Evolutionary conservation across 2,888 invertebrate genomes (phyloP), one percentile per base, ranked within the genome.

Genomic region (Ornithoptera alexandrae): DNA sequence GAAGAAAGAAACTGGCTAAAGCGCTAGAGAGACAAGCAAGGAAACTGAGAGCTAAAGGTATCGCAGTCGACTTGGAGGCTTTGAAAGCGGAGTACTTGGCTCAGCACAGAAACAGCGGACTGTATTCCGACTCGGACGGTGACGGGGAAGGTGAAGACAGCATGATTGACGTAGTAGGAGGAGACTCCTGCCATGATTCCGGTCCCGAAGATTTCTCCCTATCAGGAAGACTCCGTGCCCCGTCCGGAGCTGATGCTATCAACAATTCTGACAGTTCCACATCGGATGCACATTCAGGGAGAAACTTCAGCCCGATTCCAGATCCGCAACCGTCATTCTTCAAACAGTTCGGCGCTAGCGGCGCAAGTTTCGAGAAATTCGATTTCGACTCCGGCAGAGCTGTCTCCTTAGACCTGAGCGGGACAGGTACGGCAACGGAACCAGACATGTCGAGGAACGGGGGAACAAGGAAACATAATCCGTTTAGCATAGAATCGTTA

Each of bases 11-110:
- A 92, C 93, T 98, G 83, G 95, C 97, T 82, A 98, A 98, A 90
- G 97, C 97, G 73, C 93, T 98, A 78, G 98, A 98, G 85, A 94
- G 98, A 68, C 98, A 98, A 89, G 98, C 98, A 78, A 94, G 98
- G 77, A 98, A 98, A 85, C 94, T 98, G 72, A 95, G 98, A 69
- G 97, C 97, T 65, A 97, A 97, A 87, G 98, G 98, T 77, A 97
- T 98, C 80, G 95, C 96, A 22, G 97, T 98, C 30, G 97, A 97
- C 86, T 89, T 98, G 73, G 96, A 97, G 79, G 96, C 97, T 4
- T 90, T 98, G 65, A 95, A 96, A 78, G 93, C 96, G 62, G 97
- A 98, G 85, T 97, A 97, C 93, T 94, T 97, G 78, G 95, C 96
- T 17, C 97, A 97, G 85, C 95, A 95, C 78, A 93, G 95, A 74